phyloP scores from a whole-genome alignment of 2,113 vertebrate genomes.

The Aldabrachelys gigantea region DNA sequence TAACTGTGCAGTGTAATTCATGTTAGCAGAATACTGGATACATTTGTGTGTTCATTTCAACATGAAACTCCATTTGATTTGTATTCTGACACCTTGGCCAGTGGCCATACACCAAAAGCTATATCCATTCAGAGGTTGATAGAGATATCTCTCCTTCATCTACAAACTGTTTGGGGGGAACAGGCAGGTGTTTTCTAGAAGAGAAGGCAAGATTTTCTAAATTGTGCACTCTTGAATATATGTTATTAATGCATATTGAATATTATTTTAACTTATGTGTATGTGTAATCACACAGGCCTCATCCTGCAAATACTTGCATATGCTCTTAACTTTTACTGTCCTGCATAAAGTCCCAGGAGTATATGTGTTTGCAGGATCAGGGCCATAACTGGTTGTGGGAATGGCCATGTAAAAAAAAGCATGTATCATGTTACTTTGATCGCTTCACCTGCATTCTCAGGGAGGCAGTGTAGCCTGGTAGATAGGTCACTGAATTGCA shows the following conservation, averaged over 20 bases:
- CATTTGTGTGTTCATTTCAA: neutral
- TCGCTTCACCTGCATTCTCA: neutral
- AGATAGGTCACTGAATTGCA: neutral
- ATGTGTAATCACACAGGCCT: neutral
- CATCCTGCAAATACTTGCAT: neutral
- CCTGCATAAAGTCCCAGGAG: neutral
- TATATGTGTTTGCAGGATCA: neutral
- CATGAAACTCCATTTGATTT: neutral
- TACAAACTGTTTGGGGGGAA: neutral
- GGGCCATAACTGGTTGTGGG: fast-evolving
- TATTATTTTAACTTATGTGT: neutral
- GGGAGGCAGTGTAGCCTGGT: neutral
- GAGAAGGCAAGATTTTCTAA: neutral
- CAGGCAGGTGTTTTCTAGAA: neutral
- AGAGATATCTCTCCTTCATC: fast-evolving
- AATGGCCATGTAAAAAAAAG: neutral
- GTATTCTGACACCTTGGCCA: neutral
- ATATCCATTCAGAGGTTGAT: neutral
- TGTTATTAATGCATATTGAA: neutral
- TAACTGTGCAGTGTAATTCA: neutral
- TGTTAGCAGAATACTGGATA: slow-evolving; percentile 1
- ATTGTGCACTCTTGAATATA: neutral
- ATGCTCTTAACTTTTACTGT: neutral
- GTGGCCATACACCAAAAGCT: neutral
- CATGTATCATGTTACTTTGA: neutral